Conservation (phyloP, 1,140 invertebrate genomes). For the Dufourea novaeangliae region DNA sequence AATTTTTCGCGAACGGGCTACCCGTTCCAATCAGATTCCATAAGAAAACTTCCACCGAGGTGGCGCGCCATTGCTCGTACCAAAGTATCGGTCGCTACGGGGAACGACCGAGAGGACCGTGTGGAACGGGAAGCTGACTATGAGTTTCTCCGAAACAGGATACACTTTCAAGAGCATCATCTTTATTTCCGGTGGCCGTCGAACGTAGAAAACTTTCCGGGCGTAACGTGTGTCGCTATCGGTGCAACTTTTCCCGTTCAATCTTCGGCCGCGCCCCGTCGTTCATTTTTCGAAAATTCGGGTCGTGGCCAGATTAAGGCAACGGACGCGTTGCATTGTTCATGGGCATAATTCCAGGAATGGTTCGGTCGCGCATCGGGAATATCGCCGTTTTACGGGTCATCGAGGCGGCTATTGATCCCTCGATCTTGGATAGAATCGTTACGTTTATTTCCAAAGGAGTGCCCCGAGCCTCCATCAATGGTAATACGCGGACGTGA, state of each 20-base stretch:
- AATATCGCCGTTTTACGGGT: conserved; percentile 52
- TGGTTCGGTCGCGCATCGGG: conserved; percentile 1
- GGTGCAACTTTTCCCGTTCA: not conserved
- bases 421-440: conserved; percentile 58
- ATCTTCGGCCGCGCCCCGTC: not conserved
- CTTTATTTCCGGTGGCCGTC: not conserved
- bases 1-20: no score
- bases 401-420: conserved; percentile 58
- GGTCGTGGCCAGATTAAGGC: conserved; percentile 24
- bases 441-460: conserved; percentile 64
- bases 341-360: conserved; percentile 55
- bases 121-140: not conserved
- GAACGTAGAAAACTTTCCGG: not conserved
- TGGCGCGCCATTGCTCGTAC: no score
- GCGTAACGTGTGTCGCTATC: not conserved
- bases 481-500: conserved; percentile 66
- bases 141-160: conserved; percentile 6
- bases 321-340: conserved; percentile 32
- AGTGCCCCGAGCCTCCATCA: conserved; percentile 48
- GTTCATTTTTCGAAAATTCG: conserved; percentile 27
- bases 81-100: not conserved
- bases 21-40: not conserved
- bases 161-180: not conserved
- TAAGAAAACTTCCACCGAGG: not conserved
- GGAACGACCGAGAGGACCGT: not conserved